phyloP scores from a whole-genome alignment of 2,113 vertebrate species.

The Speoplatyrhinus poulsoni region DNA sequence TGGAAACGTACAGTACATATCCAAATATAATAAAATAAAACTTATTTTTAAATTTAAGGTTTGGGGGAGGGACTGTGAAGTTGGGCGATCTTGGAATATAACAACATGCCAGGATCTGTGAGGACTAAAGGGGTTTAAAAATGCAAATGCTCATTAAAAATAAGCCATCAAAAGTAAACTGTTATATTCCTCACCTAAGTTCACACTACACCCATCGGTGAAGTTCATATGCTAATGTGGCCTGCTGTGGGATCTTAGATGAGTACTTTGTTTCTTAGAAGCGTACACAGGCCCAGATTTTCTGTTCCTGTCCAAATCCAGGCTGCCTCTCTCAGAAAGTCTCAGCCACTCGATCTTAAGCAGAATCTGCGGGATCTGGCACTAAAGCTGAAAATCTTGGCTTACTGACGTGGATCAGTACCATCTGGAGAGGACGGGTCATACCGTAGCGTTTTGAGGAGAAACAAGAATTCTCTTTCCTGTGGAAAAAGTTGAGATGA shows the following conservation, averaged over 20 bases:
- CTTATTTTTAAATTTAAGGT: no score
- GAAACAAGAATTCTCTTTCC: conserved; percentile 33
- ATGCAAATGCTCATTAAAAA: not conserved
- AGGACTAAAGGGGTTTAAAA: no score
- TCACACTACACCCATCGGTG: no score
- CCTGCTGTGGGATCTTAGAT: conserved; percentile 46
- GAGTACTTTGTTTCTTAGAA: conserved; percentile 45
- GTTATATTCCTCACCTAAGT: not conserved
- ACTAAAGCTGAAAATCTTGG: conserved; percentile 51
- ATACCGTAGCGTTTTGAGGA: conserved; percentile 27
- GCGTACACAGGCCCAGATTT: conserved; percentile 49
- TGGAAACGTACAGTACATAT: no score
- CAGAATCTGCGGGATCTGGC: conserved; percentile 53
- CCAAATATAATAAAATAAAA: no score
- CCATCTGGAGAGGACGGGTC: conserved; percentile 61
- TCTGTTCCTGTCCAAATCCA: conserved; percentile 46
- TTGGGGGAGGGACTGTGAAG: no score
- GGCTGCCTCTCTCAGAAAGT: conserved; percentile 18
- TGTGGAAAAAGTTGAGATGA: conserved; percentile 1
- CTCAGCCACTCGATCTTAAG: conserved; percentile 42
- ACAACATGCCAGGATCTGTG: no score
- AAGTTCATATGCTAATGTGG: conserved; percentile 58
- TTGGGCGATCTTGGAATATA: no score
- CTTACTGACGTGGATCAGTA: conserved; percentile 57
- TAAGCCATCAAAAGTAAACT: conserved; percentile 2